Conservation (phyloP, 2,797 vertebrate genomes). For the Pseudochirops cupreus region DNA sequence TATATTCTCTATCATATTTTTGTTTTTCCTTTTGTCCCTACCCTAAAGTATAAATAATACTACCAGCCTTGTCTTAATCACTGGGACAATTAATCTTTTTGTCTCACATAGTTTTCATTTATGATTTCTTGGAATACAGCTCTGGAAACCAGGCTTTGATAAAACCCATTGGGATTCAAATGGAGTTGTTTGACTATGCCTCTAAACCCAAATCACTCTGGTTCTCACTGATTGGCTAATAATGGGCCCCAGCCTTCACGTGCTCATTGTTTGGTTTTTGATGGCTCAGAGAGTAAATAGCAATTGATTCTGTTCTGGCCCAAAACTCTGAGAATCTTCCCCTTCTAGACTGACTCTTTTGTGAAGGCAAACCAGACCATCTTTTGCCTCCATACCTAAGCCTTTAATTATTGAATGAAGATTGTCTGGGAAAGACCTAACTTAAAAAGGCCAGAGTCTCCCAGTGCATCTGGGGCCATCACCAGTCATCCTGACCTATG, state of each 20-base stretch:
- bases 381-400: neutral
- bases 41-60: conserved; percentile 1
- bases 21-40: conserved; percentile 26
- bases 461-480: neutral
- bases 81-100: neutral
- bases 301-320: neutral
- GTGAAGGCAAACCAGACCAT: neutral
- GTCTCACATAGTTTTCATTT: neutral
- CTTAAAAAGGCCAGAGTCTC: neutral
- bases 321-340: neutral
- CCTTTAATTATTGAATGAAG: neutral
- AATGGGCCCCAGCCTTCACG: neutral
- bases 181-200: neutral
- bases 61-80: neutral
- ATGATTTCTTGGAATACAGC: neutral
- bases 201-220: neutral
- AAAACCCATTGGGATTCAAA: neutral
- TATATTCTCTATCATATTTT: conserved; percentile 1
- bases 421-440: neutral
- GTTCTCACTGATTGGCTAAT: neutral
- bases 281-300: neutral
- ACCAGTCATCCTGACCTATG: neutral
- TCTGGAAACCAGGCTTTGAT: neutral
- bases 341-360: neutral
- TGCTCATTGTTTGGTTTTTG: neutral